Evolutionary conservation across 2,113 vertebrate species (phyloP), one percentile per base, ranked within the genome.

Genomic region (Laticauda laticaudata): DNA sequence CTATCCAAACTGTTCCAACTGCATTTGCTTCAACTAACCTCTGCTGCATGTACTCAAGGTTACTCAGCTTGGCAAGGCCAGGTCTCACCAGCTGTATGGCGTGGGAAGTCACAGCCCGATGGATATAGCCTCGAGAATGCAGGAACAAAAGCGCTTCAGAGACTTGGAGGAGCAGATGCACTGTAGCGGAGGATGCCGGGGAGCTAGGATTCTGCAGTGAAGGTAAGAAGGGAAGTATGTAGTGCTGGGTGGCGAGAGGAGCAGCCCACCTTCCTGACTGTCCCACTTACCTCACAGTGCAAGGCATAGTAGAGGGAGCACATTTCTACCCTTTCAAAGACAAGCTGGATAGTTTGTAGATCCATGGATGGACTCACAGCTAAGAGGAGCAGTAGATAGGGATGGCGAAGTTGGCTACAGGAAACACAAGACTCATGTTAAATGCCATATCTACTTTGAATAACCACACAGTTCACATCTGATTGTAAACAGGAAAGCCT

Each of bases 121-220:
- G 96, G 34, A 97, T 96, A 59, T 95, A 94, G 12, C 95, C 92
- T 12, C 64, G 95, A 18, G 92, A 87, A 59, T 98, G 98, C 92
- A 98, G 96, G 95, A 96, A 98, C 45, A 96, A 92, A 93, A 98
- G 96, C 1, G 97, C 97, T 54, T 98, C 97, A 69, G 97, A 97
- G 64, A 97, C 97, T 95, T 98, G 98, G 75, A 97, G 93, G n/a
- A 98, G 90, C 91, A 97, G 92, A n/a, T 43, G 92, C 87, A 91
- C 43, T 21, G 54, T 54, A 1, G 55, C 92, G 12, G 92, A 92
- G 92, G 91, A 21, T 0, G 95, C 51, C 5, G 57, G 14, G 0
- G 96, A 95, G 81, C 95, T 95, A 69, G 97, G 92, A 0, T 89
- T 93, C 26, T 95, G 55, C 96, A 97, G 86, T 9, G 4, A 89